These are phyloP conservation scores for Chrysogorgia sp. DNA, from an alignment of 92 coral and sea anemone species.

Conservation along the genomic window DNA sequence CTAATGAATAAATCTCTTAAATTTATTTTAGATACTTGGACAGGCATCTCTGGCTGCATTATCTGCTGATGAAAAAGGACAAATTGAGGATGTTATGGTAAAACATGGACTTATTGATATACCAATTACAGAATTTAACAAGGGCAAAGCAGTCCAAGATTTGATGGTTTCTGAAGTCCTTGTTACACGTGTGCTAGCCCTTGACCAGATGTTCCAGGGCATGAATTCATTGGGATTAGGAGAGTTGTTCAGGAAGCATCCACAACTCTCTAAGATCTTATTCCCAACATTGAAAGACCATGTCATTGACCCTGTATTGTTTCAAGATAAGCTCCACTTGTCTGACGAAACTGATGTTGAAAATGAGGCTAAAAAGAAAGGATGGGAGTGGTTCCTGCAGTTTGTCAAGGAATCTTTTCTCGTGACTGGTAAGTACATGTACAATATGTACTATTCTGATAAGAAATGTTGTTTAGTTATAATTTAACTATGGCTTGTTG, in stretches of 20 bases:
- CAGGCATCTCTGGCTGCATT: slow-evolving; percentile 5
- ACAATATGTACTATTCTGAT: neutral
- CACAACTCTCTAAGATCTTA: slow-evolving; percentile 29
- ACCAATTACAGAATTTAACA: slow-evolving; percentile 62
- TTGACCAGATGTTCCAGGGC: slow-evolving; percentile 55
- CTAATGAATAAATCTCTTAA: neutral
- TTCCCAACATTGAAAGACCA: slow-evolving; percentile 55
- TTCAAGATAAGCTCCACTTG: slow-evolving; percentile 4
- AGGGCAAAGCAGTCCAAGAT: slow-evolving; percentile 58
- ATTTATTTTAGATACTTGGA: neutral
- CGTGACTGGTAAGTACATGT: slow-evolving; percentile 8
- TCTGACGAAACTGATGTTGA: slow-evolving; percentile 15
- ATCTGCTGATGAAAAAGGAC: slow-evolving; percentile 37
- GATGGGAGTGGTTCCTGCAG: slow-evolving; percentile 6
- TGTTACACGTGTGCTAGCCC: slow-evolving; percentile 58
- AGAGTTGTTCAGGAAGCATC: slow-evolving; percentile 55
- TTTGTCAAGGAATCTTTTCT: slow-evolving; percentile 9
- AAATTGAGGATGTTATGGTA: slow-evolving; percentile 63
- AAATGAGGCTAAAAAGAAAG: slow-evolving; percentile 8
- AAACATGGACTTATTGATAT: slow-evolving; percentile 64
- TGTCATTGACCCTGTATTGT: slow-evolving; percentile 31
- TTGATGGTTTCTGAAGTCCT: slow-evolving; percentile 62
- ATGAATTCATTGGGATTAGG: slow-evolving; percentile 63
- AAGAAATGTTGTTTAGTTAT: neutral
- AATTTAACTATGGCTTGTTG: neutral